A percentile compares a stretch with the other conserved stretches of the same genome.
Evolutionary conservation across 1,140 invertebrate species (phyloP).

Genomic region (Penaeus indicus): DNA sequence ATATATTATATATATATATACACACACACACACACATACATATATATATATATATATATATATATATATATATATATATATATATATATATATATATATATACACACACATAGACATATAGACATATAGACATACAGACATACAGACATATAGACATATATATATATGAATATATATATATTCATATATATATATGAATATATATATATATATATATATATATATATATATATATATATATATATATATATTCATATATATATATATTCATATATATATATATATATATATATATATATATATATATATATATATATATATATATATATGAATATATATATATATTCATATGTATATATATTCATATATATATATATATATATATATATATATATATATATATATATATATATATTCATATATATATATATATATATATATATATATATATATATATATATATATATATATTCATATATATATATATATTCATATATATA

Average conservation of each 20-base stretch:
- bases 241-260: constrained; percentile 26
- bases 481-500: constrained; percentile 24
- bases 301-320: background rate
- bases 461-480: constrained; percentile 10
- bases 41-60: no score
- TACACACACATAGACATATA: constrained; percentile 8
- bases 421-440: background rate
- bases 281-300: constrained; percentile 46
- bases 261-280: constrained; percentile 79
- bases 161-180: background rate
- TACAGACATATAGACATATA: background rate
- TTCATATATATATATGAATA: background rate
- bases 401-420: background rate
- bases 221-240: background rate
- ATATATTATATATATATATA: no score
- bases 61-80: no score
- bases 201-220: no score
- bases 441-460: constrained; percentile 29
- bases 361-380: background rate
- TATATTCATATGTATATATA: no score
- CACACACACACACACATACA: no score
- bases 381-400: no score
- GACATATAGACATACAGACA: background rate
- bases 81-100: constrained; percentile 15
- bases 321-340: no score